These are phyloP conservation scores for Coenonympha arcania DNA, from an alignment of 2,888 invertebrate genomes.

Conservation along the genomic window DNA sequence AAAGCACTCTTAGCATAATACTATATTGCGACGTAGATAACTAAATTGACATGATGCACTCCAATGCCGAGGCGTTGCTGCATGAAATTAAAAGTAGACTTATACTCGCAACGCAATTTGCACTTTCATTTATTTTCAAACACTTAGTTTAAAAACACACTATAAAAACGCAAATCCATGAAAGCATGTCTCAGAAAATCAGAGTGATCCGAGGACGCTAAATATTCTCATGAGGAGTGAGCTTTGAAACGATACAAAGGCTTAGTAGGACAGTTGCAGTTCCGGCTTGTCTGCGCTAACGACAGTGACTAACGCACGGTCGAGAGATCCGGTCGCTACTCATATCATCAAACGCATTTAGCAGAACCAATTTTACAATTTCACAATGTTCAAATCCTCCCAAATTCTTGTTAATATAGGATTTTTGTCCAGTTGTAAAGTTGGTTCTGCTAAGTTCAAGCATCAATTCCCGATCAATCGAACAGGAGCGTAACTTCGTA, in stretches of 20 bases:
- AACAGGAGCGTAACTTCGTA: constrained; percentile 56
- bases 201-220: constrained; percentile 56
- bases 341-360: constrained; percentile 54
- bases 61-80: constrained; percentile 63
- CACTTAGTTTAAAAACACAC: constrained; percentile 52
- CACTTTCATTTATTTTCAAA: constrained; percentile 62
- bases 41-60: constrained; percentile 70
- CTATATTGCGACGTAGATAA: constrained; percentile 30
- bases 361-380: constrained; percentile 42
- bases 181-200: constrained; percentile 73
- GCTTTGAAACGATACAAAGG: constrained; percentile 56
- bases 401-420: background rate
- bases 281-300: constrained; percentile 67
- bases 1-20: constrained; percentile 28
- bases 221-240: constrained; percentile 55
- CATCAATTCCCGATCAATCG: constrained; percentile 34
- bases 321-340: constrained; percentile 48
- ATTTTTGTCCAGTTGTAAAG: constrained; percentile 7
- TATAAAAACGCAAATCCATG: constrained; percentile 58
- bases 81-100: constrained; percentile 64
- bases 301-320: constrained; percentile 62
- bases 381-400: background rate
- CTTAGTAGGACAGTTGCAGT: constrained; percentile 68
- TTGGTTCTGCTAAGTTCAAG: constrained; percentile 29
- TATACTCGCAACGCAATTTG: constrained; percentile 66